phyloP scores from a whole-genome alignment of 2,113 vertebrate genomes.

The Labeo rohita region DNA sequence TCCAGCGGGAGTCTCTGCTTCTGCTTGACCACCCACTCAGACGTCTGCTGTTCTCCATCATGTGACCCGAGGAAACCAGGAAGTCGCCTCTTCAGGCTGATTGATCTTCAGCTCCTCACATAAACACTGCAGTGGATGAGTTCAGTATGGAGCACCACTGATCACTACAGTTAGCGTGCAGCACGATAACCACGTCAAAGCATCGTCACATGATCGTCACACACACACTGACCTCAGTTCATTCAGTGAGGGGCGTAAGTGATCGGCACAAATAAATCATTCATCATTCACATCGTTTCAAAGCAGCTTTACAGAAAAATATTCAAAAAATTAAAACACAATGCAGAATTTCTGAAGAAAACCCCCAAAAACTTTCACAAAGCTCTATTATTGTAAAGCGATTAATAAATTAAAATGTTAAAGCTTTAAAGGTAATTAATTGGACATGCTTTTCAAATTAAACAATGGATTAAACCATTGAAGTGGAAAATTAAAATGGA shows the following conservation, averaged over 20 bases:
- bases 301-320: background rate
- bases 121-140: background rate
- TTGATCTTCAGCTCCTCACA: background rate
- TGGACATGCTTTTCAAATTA: too few species aligned
- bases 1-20: background rate
- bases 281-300: too few species aligned
- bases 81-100: background rate
- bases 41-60: background rate
- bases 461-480: too few species aligned
- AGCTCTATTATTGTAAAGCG: too few species aligned
- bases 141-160: too few species aligned
- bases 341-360: too few species aligned
- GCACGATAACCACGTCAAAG: background rate
- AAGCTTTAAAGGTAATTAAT: too few species aligned
- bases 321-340: background rate
- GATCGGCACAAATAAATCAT: background rate
- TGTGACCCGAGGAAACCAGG: constrained; percentile 7
- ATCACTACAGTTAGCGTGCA: too few species aligned
- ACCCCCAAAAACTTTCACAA: too few species aligned
- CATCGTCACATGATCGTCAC: background rate
- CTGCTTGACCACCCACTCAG: constrained; percentile 14
- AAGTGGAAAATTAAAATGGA: too few species aligned
- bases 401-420: too few species aligned
- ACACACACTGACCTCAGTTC: background rate
- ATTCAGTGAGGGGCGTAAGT: background rate